Evolutionary conservation across 1,140 invertebrate genomes (phyloP).

Genomic region (Pentalonia nigronervosa): DNA sequence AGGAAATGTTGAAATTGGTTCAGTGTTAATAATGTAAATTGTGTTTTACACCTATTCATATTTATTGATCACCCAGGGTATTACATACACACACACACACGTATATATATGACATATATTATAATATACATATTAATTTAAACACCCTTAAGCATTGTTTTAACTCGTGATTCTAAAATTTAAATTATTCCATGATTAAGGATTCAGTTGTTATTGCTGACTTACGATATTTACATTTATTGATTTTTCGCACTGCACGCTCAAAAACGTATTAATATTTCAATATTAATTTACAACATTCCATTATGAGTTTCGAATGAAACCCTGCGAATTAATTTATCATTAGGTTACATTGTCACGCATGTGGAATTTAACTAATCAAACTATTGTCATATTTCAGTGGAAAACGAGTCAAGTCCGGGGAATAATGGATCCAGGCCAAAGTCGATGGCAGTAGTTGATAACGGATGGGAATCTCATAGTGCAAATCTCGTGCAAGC

Average conservation of each 20-base stretch:
- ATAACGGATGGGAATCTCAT: constrained; percentile 66
- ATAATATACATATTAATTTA: constrained; percentile 14
- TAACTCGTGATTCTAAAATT: background rate
- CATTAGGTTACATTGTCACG: background rate
- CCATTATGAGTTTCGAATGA: background rate
- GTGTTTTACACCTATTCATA: background rate
- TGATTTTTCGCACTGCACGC: background rate
- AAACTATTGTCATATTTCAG: constrained; percentile 62
- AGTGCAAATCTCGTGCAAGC: constrained; percentile 76
- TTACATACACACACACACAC: background rate
- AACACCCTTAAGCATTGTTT: background rate
- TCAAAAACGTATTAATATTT: constrained; percentile 1
- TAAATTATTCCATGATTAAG: background rate
- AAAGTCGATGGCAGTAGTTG: constrained; percentile 76
- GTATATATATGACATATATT: background rate
- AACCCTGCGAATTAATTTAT: background rate
- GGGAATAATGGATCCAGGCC: constrained; percentile 67
- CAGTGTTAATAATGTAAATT: constrained; percentile 1
- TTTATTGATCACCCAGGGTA: background rate
- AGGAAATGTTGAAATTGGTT: background rate
- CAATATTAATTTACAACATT: background rate
- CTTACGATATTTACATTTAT: background rate
- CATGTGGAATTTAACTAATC: background rate
- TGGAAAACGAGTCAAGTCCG: constrained; percentile 66
- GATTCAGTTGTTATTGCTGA: background rate